Evolutionary conservation across 2,113 vertebrate genomes (phyloP).

Genomic region (Epinephelus lanceolatus): DNA sequence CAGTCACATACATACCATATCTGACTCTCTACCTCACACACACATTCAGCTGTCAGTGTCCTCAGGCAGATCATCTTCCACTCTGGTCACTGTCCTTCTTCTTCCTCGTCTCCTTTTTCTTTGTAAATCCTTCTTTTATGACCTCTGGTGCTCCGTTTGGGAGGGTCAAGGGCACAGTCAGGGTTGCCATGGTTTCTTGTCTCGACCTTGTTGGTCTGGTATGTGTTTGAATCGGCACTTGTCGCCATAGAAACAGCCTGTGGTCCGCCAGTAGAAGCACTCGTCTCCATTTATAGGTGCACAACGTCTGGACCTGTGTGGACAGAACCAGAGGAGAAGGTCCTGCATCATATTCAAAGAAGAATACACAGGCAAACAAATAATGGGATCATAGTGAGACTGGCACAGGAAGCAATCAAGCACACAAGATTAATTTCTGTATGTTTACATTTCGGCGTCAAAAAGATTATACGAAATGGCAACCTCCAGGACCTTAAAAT

Average conservation of each 20-base stretch:
- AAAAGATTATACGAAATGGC: too few relatives aligned
- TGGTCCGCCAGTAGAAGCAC: slow-evolving; percentile 62
- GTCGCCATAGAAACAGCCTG: slow-evolving; percentile 53
- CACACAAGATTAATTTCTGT: neutral
- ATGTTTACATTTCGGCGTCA: neutral
- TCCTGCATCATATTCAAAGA: neutral
- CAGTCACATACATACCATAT: neutral
- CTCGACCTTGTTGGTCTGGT: slow-evolving; percentile 37
- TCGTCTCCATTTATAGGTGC: neutral
- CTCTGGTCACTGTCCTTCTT: neutral
- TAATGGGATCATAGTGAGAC: neutral
- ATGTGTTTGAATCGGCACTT: slow-evolving; percentile 61
- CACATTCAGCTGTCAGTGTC: slow-evolving; percentile 7
- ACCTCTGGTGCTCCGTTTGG: too few relatives aligned
- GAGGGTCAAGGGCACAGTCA: neutral
- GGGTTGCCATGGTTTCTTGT: slow-evolving; percentile 27
- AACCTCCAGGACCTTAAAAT: too few relatives aligned
- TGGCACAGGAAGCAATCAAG: neutral
- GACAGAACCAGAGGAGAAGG: neutral
- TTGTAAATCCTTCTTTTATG: neutral
- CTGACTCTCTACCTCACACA: neutral
- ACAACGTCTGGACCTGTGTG: slow-evolving; percentile 31
- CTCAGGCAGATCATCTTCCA: neutral
- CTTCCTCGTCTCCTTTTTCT: neutral
- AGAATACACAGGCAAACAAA: neutral